Evolutionary conservation across 2,888 invertebrate species (phyloP).

Genomic region (Abscondita cerata): DNA sequence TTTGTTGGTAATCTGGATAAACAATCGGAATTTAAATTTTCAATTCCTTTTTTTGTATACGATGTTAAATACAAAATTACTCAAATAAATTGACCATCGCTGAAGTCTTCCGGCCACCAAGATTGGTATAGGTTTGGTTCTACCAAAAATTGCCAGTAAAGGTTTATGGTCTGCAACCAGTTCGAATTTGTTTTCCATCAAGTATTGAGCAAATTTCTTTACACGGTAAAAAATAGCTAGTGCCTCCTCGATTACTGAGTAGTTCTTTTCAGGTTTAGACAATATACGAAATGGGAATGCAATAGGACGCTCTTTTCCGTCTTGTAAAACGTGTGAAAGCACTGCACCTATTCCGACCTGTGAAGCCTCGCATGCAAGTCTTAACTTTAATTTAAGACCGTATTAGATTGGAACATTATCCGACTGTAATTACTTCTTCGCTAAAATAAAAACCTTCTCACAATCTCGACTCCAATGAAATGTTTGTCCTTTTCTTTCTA

Average conservation of each 20-base stretch:
- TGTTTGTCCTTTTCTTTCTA: neutral
- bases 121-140: neutral
- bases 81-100: slow-evolving; percentile 41
- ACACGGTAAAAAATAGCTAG: slow-evolving; percentile 49
- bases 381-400: neutral
- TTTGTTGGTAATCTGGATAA: no score
- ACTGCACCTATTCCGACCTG: neutral
- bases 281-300: slow-evolving; percentile 44
- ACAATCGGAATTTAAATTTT: neutral
- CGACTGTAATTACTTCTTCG: neutral
- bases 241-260: slow-evolving; percentile 47
- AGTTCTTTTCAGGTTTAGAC: slow-evolving; percentile 44
- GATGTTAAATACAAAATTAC: neutral
- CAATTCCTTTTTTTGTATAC: neutral
- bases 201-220: slow-evolving; percentile 48
- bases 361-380: neutral
- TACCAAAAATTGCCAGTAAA: slow-evolving; percentile 33
- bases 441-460: neutral
- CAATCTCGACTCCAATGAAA: neutral
- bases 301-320: slow-evolving; percentile 12
- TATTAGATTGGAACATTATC: neutral
- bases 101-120: slow-evolving; percentile 49
- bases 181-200: slow-evolving; percentile 43
- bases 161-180: slow-evolving; percentile 49
- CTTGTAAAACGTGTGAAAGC: neutral